phyloP scores from a whole-genome alignment of 2,797 vertebrate species.

The Falco biarmicus region DNA sequence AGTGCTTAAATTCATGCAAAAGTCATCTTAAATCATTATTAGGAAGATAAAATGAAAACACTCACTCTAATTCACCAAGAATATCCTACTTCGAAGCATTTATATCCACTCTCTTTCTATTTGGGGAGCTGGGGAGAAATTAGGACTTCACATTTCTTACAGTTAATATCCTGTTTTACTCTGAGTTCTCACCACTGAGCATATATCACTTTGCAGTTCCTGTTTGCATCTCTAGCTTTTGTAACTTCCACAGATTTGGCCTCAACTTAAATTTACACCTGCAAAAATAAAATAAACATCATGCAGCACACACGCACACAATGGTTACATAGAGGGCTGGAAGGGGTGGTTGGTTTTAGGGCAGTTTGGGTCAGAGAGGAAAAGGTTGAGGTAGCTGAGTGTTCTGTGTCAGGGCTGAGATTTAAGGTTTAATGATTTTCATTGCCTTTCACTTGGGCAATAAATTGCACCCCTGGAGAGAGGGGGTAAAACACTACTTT shows the following conservation, averaged over 20 bases:
- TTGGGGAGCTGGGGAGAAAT: slow-evolving; percentile 50
- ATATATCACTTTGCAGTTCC: not conserved
- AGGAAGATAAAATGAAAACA: slow-evolving; percentile 55
- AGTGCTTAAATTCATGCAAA: slow-evolving; percentile 33
- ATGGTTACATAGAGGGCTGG: not conserved
- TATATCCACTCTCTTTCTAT: slow-evolving; percentile 40
- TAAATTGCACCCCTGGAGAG: slow-evolving; percentile 41
- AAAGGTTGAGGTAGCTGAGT: not conserved
- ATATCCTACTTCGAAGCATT: slow-evolving; percentile 26
- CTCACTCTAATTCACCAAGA: slow-evolving; percentile 48
- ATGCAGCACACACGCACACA: not conserved
- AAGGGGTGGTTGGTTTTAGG: not conserved
- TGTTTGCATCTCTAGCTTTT: not conserved
- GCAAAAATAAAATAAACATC: not conserved
- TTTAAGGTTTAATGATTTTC: slow-evolving; percentile 39
- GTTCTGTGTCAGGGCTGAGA: not conserved
- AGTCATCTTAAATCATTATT: slow-evolving; percentile 51
- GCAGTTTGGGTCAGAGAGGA: not conserved
- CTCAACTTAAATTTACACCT: slow-evolving; percentile 28
- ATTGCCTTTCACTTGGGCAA: not conserved
- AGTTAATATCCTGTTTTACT: slow-evolving; percentile 33
- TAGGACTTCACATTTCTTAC: slow-evolving; percentile 29
- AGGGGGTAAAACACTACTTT: not conserved
- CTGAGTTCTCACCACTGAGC: not conserved
- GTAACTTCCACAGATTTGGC: not conserved